phyloP scores from a whole-genome alignment of 2,888 invertebrate genomes.

The Archips xylosteana region DNA sequence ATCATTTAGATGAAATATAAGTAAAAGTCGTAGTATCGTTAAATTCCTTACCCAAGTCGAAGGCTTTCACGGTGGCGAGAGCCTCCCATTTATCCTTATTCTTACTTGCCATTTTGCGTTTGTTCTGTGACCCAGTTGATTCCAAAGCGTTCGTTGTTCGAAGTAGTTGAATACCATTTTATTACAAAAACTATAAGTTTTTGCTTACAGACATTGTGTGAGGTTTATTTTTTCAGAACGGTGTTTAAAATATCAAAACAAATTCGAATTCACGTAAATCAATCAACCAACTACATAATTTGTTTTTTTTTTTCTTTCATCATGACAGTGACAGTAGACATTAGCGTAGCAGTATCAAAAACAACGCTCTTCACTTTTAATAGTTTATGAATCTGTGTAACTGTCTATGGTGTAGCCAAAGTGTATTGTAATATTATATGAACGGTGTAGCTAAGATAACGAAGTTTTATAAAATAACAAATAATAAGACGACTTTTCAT shows the following conservation, averaged over 20 bases:
- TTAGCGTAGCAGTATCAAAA: no score
- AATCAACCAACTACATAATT: slow-evolving; percentile 6
- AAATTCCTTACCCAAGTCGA: slow-evolving; percentile 70
- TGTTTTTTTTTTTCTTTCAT: neutral
- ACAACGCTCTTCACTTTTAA: no score
- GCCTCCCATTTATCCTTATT: slow-evolving; percentile 75
- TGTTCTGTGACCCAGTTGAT: slow-evolving; percentile 24
- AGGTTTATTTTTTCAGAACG: neutral
- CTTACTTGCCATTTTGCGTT: slow-evolving; percentile 64
- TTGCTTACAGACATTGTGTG: slow-evolving; percentile 33
- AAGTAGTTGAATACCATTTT: slow-evolving; percentile 31
- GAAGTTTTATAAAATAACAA: no score
- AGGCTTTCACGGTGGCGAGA: slow-evolving; percentile 76
- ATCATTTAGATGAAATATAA: neutral
- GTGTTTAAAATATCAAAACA: slow-evolving; percentile 15
- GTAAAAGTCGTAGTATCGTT: neutral
- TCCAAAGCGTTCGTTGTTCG: slow-evolving; percentile 28
- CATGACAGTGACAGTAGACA: neutral
- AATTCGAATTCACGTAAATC: slow-evolving; percentile 29
- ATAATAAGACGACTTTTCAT: no score
- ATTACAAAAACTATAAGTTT: slow-evolving; percentile 34
- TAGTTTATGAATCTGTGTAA: no score
- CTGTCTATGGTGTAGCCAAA: no score
- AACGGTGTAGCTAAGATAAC: no score
- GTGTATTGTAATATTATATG: no score